Base-by-base conservation (phyloP, 2,888 invertebrate genomes). In the Cataglyphis cursor region DNA sequence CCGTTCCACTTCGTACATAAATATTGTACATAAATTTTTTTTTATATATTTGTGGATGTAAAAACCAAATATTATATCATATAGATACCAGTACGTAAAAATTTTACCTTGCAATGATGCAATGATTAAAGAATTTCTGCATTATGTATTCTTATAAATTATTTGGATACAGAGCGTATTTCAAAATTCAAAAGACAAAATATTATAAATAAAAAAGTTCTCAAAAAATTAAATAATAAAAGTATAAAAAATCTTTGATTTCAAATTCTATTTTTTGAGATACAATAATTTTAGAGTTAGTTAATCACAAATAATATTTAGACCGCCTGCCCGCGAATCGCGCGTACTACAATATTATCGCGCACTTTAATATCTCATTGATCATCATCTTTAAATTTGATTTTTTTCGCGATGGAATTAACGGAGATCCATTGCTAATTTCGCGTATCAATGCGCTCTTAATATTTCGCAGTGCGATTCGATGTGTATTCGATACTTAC, bases 381-480 rank as follows among this genome's bases (percentile, higher is more conserved):
- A 44, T 15, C 15, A 15, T 44, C 3, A 44, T 12, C 15, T 44
- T 44, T 44, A 44, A 44, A 44, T 44, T 44, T 44, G 15, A 44
- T 44, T 4, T 44, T 44, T 38, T 44, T 44, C 44, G 44, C 15
- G 4, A 44, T 15, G 4, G 4, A 15, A 44, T 15, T 48, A 44
- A 44, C 1, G 18, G 15, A 44, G 44, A 44, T 4, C 3, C 38
- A 62, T 68, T 57, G 59, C 68, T 68, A 78, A 78, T 78, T 78
- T 68, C 59, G 68, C 31, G 66, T 68, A 68, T 68, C 76, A 66
- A 68, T 68, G 68, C 68, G 78, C 24, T 59, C 78, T 68, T 78
- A 68, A 78, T 78, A 78, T 78, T 78, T 78, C 85, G 85, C 41
- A 12, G 66, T n/a, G 21, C 44, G 31, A 35, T 41, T n/a, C 15